phyloP scores from a whole-genome alignment of 2,888 invertebrate species.

The Lasioglossum vierecki region DNA sequence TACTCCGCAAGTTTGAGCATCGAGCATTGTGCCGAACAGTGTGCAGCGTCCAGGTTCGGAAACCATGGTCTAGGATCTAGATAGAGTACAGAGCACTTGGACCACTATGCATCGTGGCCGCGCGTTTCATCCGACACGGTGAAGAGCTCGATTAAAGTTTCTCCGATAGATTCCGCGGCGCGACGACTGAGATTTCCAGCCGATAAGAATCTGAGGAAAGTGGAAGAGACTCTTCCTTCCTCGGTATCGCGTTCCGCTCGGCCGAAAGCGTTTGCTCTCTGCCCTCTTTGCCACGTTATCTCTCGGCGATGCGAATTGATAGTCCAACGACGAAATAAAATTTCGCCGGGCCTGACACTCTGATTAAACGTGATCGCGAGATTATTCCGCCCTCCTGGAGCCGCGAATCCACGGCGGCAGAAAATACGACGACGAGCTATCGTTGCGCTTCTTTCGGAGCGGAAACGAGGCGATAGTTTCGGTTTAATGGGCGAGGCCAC shows the following conservation, averaged over 20 bases:
- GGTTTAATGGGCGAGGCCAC: constrained; percentile 21
- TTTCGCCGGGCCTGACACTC: constrained; percentile 57
- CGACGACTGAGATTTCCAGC: constrained; percentile 45
- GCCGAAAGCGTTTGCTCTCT: constrained; percentile 24
- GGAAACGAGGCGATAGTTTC: constrained; percentile 21
- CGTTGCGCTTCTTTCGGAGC: background rate
- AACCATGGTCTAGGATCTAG: background rate
- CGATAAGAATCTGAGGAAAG: constrained; percentile 63
- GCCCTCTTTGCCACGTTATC: constrained; percentile 50
- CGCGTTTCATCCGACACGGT: constrained; percentile 37
- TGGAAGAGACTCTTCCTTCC: constrained; percentile 31
- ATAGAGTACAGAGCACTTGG: background rate
- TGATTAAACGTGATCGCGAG: constrained; percentile 53
- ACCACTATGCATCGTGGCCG: background rate
- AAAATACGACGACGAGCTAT: constrained; percentile 3
- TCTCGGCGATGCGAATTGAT: constrained; percentile 61
- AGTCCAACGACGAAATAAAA: constrained; percentile 57
- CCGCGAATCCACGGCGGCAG: constrained; percentile 5
- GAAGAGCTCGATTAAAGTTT: constrained; percentile 61
- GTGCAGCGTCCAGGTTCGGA: background rate
- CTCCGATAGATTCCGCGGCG: constrained; percentile 59
- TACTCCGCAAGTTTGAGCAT: no score
- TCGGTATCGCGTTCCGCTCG: constrained; percentile 31
- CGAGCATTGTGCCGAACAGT: no score
- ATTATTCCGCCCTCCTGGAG: constrained; percentile 34